These are phyloP conservation scores for Pachypeltis micranthus DNA, from an alignment of 1,140 invertebrate species.

Conservation along the genomic window DNA sequence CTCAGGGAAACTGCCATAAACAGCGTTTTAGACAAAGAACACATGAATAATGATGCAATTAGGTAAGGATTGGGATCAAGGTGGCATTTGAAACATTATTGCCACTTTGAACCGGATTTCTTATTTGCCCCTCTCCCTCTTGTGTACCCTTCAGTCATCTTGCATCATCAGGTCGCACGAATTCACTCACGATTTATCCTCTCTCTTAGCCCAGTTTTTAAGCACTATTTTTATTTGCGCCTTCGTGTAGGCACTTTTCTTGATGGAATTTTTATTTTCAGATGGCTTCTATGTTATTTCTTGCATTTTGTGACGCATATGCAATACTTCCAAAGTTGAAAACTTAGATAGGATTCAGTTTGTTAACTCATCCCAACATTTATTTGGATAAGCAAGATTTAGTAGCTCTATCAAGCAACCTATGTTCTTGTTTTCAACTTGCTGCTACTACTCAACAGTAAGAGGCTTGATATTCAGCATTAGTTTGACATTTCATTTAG, in stretches of 20 bases:
- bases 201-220: neutral
- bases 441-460: too few species aligned
- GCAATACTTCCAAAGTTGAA: too few species aligned
- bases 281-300: too few species aligned
- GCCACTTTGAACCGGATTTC: conserved; percentile 8
- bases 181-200: neutral
- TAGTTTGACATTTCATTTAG: neutral
- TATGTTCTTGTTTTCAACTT: too few species aligned
- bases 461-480: too few species aligned
- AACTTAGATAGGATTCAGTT: too few species aligned
- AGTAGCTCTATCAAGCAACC: too few species aligned
- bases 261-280: neutral
- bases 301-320: too few species aligned
- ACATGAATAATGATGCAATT: conserved; percentile 22
- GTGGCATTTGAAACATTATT: neutral
- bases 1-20: conserved; percentile 39
- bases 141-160: neutral
- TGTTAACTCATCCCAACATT: too few species aligned
- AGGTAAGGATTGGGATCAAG: conserved; percentile 19
- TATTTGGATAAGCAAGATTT: too few species aligned
- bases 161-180: conserved; percentile 7
- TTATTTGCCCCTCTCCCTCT: neutral
- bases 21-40: conserved; percentile 33
- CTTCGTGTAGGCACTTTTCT: neutral
- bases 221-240: neutral